Conservation (phyloP, 1,140 invertebrate species). For the Contarinia nasturtii region DNA sequence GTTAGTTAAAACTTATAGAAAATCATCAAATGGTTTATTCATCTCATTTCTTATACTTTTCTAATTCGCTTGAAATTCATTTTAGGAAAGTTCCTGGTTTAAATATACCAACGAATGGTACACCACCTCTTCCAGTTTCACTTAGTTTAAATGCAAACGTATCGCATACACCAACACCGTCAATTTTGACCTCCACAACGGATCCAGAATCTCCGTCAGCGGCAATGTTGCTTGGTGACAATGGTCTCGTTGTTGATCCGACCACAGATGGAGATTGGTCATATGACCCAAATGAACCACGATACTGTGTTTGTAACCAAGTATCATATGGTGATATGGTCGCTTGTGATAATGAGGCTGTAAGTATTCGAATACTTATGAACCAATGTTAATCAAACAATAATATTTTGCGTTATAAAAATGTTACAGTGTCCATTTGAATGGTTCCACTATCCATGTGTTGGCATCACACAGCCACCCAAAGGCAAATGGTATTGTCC, state of each 20-base stretch:
- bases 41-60: neutral
- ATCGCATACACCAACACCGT: neutral
- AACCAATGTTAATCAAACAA: neutral
- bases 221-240: slow-evolving; percentile 10
- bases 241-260: slow-evolving; percentile 26
- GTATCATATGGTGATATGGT: slow-evolving; percentile 99
- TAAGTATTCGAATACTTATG: slow-evolving; percentile 26
- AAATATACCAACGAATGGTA: too few relatives aligned
- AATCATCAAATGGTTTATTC: too few relatives aligned
- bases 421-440: slow-evolving; percentile 79
- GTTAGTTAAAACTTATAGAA: slow-evolving; percentile 12
- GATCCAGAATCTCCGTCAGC: neutral
- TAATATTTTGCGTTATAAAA: neutral
- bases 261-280: slow-evolving; percentile 51
- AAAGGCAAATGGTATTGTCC: slow-evolving; percentile 99
- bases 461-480: slow-evolving; percentile 84
- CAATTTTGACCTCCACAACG: neutral
- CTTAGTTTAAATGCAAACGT: too few relatives aligned
- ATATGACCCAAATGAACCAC: slow-evolving; percentile 80
- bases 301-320: slow-evolving; percentile 95
- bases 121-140: too few relatives aligned
- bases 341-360: slow-evolving; percentile 92
- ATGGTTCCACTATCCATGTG: slow-evolving; percentile 98
- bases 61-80: neutral
- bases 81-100: too few relatives aligned